These are phyloP conservation scores for Sebastes iracundus DNA, from an alignment of 2,797 vertebrate genomes.

Conservation along the genomic window DNA sequence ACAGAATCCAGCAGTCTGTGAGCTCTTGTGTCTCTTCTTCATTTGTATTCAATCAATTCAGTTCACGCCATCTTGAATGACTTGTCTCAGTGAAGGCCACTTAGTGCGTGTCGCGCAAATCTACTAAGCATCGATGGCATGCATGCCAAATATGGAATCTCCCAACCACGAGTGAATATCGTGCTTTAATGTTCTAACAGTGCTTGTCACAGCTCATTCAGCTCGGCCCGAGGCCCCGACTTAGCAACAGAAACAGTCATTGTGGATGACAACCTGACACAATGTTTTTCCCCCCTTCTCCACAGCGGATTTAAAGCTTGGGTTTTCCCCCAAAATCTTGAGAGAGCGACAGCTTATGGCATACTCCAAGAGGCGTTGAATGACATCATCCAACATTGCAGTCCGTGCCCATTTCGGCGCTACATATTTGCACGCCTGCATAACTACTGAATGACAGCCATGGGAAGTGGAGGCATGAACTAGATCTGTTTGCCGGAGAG, in stretches of 20 bases:
- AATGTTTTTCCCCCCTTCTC: slow-evolving; percentile 28
- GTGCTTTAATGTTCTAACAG: slow-evolving; percentile 22
- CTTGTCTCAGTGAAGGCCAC: slow-evolving; percentile 10
- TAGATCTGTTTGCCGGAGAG: slow-evolving; percentile 25
- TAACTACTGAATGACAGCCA: slow-evolving; percentile 59
- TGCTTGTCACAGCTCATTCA: slow-evolving; percentile 40
- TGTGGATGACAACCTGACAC: slow-evolving; percentile 36
- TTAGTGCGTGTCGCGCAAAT: slow-evolving; percentile 4
- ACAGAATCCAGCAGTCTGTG: not conserved
- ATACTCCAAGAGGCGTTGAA: slow-evolving; percentile 46
- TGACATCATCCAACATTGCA: slow-evolving; percentile 72
- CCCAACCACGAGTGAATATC: slow-evolving; percentile 8
- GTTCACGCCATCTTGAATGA: slow-evolving; percentile 24
- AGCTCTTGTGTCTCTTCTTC: not conserved
- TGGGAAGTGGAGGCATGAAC: slow-evolving; percentile 47
- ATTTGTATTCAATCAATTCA: slow-evolving; percentile 8
- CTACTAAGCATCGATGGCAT: not conserved
- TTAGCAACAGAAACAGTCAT: slow-evolving; percentile 41
- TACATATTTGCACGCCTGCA: slow-evolving; percentile 67
- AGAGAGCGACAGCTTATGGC: slow-evolving; percentile 27
- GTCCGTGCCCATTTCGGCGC: slow-evolving; percentile 52
- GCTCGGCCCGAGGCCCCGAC: slow-evolving; percentile 25
- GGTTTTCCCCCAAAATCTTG: slow-evolving; percentile 67
- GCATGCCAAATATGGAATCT: slow-evolving; percentile 8
- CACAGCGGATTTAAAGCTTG: slow-evolving; percentile 34